These are phyloP conservation scores for Orthonyx spaldingii DNA, from an alignment of 2,113 vertebrate species.

Conservation along the genomic window DNA sequence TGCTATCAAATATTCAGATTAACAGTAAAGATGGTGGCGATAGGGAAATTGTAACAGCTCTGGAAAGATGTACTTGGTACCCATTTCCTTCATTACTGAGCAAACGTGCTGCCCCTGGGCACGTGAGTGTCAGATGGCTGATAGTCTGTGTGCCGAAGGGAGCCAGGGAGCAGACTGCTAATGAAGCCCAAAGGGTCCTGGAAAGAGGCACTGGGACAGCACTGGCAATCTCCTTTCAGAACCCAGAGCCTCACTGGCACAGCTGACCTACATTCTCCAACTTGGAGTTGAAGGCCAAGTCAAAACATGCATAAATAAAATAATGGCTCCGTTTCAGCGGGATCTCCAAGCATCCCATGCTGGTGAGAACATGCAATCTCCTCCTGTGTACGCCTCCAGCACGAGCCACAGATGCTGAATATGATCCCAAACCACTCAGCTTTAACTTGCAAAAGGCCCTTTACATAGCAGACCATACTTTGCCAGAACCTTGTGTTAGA, in stretches of 20 bases:
- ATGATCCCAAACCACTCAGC: background rate
- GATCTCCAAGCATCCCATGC: background rate
- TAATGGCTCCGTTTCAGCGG: accelerated
- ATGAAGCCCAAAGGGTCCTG: background rate
- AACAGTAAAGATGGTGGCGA: background rate
- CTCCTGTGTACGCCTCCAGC: background rate
- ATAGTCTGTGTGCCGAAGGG: background rate
- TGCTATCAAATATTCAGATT: background rate
- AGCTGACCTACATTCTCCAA: background rate
- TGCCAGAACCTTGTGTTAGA: background rate
- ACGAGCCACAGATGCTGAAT: background rate
- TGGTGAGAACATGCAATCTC: background rate
- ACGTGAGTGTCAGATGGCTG: background rate
- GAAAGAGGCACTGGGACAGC: background rate
- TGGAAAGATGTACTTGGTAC: background rate
- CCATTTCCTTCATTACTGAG: background rate
- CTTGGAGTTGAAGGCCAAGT: background rate
- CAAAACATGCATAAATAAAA: background rate
- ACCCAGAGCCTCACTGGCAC: background rate
- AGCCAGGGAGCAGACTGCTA: background rate
- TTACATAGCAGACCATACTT: background rate
- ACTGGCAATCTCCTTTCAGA: background rate
- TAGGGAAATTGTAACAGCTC: background rate
- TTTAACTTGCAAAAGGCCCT: background rate
- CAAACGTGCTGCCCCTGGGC: background rate